A percentile compares a stretch with the other conserved stretches of the same genome.
phyloP scores from a whole-genome alignment of 1,140 invertebrate genomes.

The silkworm (Bombyx mori) region ASM3026992v2 NC_085119.1:7633001-7633500 shows the following conservation, averaged over 20 bases:
- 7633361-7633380: no score
- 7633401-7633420: no score
- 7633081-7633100: neutral
- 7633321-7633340: no score
- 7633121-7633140: conserved; percentile 84
- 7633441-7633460: no score
- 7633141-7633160: conserved; percentile 75
- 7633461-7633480: no score
- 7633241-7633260: conserved; percentile 78
- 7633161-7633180: conserved; percentile 52
- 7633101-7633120: conserved; percentile 52
- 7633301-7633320: neutral
- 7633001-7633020: no score
- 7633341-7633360: no score
- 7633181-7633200: conserved; percentile 60
- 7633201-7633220: conserved; percentile 54
- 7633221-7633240: conserved; percentile 75
- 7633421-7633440: no score
- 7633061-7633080: neutral
- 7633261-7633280: conserved; percentile 73
- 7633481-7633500: no score
- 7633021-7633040: no score
- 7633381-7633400: no score
- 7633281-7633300: conserved; percentile 31
- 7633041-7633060: no score